A percentile compares a stretch with the other conserved stretches of the same genome.
phyloP scores from a whole-genome alignment of 2,797 vertebrate genomes.

The Sebastes goodei region DNA sequence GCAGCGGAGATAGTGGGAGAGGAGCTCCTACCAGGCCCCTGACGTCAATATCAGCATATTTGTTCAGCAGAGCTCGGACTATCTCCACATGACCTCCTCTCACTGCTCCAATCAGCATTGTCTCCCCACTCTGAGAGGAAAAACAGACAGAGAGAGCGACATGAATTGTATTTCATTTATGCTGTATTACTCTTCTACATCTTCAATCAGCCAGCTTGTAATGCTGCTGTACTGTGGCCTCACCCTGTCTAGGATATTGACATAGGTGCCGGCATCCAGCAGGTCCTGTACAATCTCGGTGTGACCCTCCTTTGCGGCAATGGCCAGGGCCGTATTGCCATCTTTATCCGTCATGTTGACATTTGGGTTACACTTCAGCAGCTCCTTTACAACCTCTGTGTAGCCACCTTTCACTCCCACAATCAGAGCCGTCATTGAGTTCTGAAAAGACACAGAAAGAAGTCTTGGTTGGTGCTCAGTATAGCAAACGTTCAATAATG shows the following conservation, averaged over 20 bases:
- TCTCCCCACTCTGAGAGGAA: constrained; percentile 91
- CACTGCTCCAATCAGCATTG: constrained; percentile 95
- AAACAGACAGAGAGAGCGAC: not conserved
- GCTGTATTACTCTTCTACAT: not conserved
- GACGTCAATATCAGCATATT: constrained; percentile 98
- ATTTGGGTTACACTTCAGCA: constrained; percentile 95
- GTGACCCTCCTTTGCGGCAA: constrained; percentile 95
- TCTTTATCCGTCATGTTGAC: constrained; percentile 98
- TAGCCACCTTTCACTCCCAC: constrained; percentile 96
- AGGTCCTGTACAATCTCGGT: constrained; percentile 97
- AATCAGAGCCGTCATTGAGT: constrained; percentile 98
- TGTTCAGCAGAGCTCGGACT: constrained; percentile 94
- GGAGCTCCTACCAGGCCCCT: constrained; percentile 88
- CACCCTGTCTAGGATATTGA: constrained; percentile 97
- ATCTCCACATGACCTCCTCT: constrained; percentile 98
- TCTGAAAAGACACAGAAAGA: constrained; percentile 78
- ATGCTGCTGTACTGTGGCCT: constrained; percentile 24
- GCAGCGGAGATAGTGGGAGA: not conserved
- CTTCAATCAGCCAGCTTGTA: not conserved
- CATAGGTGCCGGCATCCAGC: constrained; percentile 95
- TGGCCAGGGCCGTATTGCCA: constrained; percentile 96
- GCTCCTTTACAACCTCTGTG: constrained; percentile 93
- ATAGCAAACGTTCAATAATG: constrained; percentile 7
- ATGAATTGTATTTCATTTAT: not conserved
- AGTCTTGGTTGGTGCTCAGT: not conserved